Base-by-base conservation (phyloP, 2,797 vertebrate genomes). In the Myiothlypis coronata region DNA sequence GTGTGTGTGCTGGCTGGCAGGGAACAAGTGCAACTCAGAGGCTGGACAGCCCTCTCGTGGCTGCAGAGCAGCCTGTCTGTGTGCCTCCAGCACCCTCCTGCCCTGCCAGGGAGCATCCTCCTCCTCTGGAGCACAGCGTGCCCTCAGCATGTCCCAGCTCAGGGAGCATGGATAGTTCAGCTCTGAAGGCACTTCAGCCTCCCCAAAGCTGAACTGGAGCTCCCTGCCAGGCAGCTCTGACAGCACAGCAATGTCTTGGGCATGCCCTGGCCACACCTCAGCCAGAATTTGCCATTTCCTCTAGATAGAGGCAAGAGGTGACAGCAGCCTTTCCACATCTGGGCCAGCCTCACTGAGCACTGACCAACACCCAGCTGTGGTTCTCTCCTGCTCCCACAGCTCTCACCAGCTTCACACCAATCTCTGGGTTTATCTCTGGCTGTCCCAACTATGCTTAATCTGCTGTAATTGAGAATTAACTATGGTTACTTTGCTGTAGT, bases 11-110 rank as follows among this genome's bases (percentile, higher is more conserved):
- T 46, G 30, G 35, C 61, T 64, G 53, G 41, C 22, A 35, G 32
- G 1, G 14, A 78, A 35, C 6, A 24, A 84, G 57, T 2, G 5
- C 50, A 94, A 71, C 30, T 39, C 37, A 57, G 56, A 69, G 69
- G 35, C 83, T 50, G 46, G 87, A 91, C 74, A 79, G 95, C 96
- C 96, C 94, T 79, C 94, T 94, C 5, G 50, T 90, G 80, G 95
- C 85, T 52, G 15, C 34, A 60, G 20, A 67, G 64, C 76, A 93
- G n/a, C 5, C 30, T 55, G 65, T 39, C 60, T 67, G 28, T 30
- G 50, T 17, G 39, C 18, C 68, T 57, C 18, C 26, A 50, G 59
- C 19, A 50, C 11, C 47, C 14, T 52, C 30, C 32, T 85, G n/a
- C 57, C 39, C 34, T 65, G 69, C 21, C 30, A 49, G 23, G 3